Conservation (phyloP, 23 tunicate genomes). For the Diplosoma virens region DNA sequence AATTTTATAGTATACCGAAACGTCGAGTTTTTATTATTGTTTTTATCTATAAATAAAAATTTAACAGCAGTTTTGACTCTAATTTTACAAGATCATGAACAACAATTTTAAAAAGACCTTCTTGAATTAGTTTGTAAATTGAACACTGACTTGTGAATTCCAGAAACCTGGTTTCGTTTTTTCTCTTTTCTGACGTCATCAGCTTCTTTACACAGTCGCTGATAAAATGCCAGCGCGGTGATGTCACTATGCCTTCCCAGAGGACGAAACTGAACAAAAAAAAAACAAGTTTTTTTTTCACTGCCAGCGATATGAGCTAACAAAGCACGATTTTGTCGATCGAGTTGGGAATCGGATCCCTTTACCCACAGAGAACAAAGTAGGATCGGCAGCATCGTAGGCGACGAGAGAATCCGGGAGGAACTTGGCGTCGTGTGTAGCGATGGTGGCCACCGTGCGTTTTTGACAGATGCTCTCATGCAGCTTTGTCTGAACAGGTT, state of each 20-base stretch:
- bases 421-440: conserved; percentile 70
- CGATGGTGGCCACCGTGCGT: conserved; percentile 83
- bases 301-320: too few relatives aligned
- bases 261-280: conserved; percentile 52
- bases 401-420: conserved; percentile 25
- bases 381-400: conserved; percentile 73
- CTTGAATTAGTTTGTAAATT: too few relatives aligned
- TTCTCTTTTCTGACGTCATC: conserved; percentile 76
- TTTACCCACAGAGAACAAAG: conserved; percentile 38
- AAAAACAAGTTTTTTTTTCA: too few relatives aligned
- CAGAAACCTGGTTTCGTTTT: conserved; percentile 79
- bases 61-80: too few relatives aligned
- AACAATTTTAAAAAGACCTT: too few relatives aligned
- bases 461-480: conserved; percentile 77
- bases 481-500: conserved; percentile 46
- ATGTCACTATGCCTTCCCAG: conserved; percentile 57
- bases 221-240: conserved; percentile 45
- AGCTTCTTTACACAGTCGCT: conserved; percentile 63
- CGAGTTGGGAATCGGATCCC: too few relatives aligned
- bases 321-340: too few relatives aligned
- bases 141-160: conserved; percentile 66
- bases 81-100: too few relatives aligned
- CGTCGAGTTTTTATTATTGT: too few relatives aligned
- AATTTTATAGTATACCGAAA: too few relatives aligned
- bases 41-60: too few relatives aligned